Percentiles rank a stretch among this genome's conserved stretches.
Evolutionary conservation across 2,797 vertebrate genomes (phyloP).

Genomic region (Amniataba percoides): DNA sequence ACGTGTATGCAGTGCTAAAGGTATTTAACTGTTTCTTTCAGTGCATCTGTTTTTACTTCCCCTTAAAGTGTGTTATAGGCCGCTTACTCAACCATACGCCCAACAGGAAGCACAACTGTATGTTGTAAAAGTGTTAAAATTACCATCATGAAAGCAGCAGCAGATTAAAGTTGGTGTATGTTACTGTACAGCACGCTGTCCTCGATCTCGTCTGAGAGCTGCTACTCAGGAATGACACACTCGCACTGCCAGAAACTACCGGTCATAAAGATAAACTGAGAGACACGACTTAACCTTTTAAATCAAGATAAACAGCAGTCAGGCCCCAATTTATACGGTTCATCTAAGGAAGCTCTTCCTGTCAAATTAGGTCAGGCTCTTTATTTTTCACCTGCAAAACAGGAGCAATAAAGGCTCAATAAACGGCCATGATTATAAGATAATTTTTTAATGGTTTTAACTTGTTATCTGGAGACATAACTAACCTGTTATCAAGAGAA

Average conservation of each 20-base stretch:
- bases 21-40: not conserved
- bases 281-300: not conserved
- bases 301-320: not conserved
- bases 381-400: too few species aligned
- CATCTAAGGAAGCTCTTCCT: not conserved
- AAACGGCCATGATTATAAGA: too few species aligned
- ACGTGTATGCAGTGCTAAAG: not conserved
- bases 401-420: too few species aligned
- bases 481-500: too few species aligned
- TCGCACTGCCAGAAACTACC: not conserved
- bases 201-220: not conserved
- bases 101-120: constrained; percentile 16
- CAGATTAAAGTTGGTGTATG: not conserved
- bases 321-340: not conserved
- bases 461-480: too few species aligned
- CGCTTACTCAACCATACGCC: not conserved
- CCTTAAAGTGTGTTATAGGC: too few species aligned
- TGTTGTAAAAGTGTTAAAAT: not conserved
- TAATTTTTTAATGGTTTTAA: too few species aligned
- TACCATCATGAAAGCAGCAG: not conserved
- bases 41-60: constrained; percentile 2
- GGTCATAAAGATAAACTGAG: constrained; percentile 35
- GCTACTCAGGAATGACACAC: not conserved
- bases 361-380: too few species aligned
- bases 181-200: not conserved